A percentile compares a stretch with the other conserved stretches of the same genome.
phyloP scores from a whole-genome alignment of 2,888 invertebrate genomes.

The Subacronicta megacephala region DNA sequence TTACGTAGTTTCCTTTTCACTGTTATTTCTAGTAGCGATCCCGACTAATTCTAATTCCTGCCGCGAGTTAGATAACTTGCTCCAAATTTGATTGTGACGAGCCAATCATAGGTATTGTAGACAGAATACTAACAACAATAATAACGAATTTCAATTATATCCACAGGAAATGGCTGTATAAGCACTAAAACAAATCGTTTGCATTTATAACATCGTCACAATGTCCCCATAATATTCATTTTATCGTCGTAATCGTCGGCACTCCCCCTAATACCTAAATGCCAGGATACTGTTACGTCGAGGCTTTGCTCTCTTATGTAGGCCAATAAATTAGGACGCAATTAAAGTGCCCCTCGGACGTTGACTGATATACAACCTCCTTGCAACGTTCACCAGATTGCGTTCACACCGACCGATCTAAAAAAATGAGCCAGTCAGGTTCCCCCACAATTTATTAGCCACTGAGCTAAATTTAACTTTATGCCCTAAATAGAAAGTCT shows the following conservation, averaged over 20 bases:
- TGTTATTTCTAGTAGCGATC: neutral
- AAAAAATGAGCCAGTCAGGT: slow-evolving; percentile 68
- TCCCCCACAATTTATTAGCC: slow-evolving; percentile 48
- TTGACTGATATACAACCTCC: slow-evolving; percentile 86
- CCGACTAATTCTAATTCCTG: neutral
- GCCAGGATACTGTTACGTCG: slow-evolving; percentile 50
- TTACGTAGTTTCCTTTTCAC: neutral
- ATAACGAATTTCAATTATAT: neutral
- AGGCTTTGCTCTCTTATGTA: slow-evolving; percentile 56
- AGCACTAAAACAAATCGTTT: slow-evolving; percentile 25
- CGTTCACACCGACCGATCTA: slow-evolving; percentile 66
- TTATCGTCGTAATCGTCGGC: slow-evolving; percentile 51
- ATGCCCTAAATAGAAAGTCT: slow-evolving; percentile 20
- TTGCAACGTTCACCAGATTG: slow-evolving; percentile 71
- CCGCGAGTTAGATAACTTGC: neutral
- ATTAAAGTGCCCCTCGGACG: slow-evolving; percentile 83
- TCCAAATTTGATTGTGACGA: neutral
- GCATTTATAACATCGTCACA: slow-evolving; percentile 21
- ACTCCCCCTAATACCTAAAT: slow-evolving; percentile 50
- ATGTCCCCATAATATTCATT: slow-evolving; percentile 38
- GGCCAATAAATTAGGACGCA: slow-evolving; percentile 80
- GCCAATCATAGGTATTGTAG: slow-evolving; percentile 3
- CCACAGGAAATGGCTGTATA: slow-evolving; percentile 7
- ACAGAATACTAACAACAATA: neutral
- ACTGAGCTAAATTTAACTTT: slow-evolving; percentile 37